phyloP scores from a whole-genome alignment of 1,140 invertebrate species.

The Drosophila kepulauana region DNA sequence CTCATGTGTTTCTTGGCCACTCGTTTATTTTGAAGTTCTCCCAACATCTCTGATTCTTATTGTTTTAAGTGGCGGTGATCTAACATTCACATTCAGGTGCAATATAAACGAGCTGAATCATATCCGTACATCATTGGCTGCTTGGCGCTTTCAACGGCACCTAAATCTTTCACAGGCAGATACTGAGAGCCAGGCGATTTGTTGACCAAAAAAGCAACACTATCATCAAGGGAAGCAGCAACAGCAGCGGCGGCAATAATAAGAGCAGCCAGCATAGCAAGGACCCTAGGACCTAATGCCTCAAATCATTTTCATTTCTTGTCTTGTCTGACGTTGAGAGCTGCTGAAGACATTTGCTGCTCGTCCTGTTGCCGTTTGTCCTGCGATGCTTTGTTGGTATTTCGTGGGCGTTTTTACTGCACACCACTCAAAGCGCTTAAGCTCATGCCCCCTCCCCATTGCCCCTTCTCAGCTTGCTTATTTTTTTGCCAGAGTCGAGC shows the following conservation, averaged over 20 bases:
- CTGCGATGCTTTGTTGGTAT: slow-evolving; percentile 23
- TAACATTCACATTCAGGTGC: slow-evolving; percentile 68
- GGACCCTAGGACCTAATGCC: slow-evolving; percentile 64
- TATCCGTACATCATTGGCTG: slow-evolving; percentile 72
- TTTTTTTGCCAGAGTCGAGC: background rate
- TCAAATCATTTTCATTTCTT: slow-evolving; percentile 83
- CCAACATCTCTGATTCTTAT: slow-evolving; percentile 51
- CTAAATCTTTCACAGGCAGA: slow-evolving; percentile 75
- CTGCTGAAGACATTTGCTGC: slow-evolving; percentile 38
- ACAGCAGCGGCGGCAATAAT: slow-evolving; percentile 2
- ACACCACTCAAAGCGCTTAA: slow-evolving; percentile 67
- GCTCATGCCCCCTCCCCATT: slow-evolving; percentile 20
- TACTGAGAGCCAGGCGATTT: slow-evolving; percentile 54
- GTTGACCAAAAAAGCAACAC: slow-evolving; percentile 44
- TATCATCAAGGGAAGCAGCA: background rate
- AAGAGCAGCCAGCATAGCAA: slow-evolving; percentile 33
- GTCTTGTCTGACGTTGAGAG: slow-evolving; percentile 50
- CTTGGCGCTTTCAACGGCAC: slow-evolving; percentile 65
- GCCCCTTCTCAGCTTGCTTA: background rate
- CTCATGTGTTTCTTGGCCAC: slow-evolving; percentile 13
- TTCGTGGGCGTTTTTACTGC: slow-evolving; percentile 69
- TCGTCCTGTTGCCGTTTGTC: slow-evolving; percentile 8
- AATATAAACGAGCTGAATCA: slow-evolving; percentile 65
- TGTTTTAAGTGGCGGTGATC: slow-evolving; percentile 71
- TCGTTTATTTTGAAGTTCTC: slow-evolving; percentile 22